Conservation (phyloP, 2,113 vertebrate species). For the Cochlearius cochlearius region DNA sequence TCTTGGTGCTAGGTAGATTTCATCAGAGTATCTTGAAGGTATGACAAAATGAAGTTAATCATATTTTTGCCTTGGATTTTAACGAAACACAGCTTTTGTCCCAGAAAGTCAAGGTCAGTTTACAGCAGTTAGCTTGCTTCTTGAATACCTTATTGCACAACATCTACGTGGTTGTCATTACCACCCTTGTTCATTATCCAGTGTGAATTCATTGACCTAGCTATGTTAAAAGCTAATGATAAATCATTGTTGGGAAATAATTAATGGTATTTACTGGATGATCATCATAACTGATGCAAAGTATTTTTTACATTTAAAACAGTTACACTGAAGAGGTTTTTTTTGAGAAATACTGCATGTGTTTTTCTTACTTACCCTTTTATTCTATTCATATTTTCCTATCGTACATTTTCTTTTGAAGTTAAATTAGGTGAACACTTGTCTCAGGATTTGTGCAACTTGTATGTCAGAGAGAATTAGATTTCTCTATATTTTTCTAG, state of each 20-base stretch:
- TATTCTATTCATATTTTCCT: neutral
- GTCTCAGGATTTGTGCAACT: neutral
- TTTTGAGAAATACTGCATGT: neutral
- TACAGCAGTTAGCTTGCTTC: neutral
- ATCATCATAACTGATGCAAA: neutral
- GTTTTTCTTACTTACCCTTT: neutral
- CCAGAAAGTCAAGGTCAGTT: neutral
- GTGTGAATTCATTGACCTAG: neutral
- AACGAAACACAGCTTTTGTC: neutral
- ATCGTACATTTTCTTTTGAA: neutral
- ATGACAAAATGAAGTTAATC: neutral
- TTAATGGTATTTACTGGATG: neutral
- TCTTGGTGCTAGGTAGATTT: neutral
- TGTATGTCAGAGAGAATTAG: neutral
- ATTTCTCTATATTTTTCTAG: neutral
- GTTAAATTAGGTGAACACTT: neutral
- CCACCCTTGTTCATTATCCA: neutral
- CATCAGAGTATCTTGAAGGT: neutral
- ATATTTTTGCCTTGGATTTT: neutral
- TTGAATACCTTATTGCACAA: neutral
- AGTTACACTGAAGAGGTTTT: accelerated
- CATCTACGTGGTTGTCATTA: neutral
- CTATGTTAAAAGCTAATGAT: neutral
- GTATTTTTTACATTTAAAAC: neutral
- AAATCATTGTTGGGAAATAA: neutral